phyloP scores from a whole-genome alignment of 2,113 vertebrate species.

The Callithrix jacchus region DNA sequence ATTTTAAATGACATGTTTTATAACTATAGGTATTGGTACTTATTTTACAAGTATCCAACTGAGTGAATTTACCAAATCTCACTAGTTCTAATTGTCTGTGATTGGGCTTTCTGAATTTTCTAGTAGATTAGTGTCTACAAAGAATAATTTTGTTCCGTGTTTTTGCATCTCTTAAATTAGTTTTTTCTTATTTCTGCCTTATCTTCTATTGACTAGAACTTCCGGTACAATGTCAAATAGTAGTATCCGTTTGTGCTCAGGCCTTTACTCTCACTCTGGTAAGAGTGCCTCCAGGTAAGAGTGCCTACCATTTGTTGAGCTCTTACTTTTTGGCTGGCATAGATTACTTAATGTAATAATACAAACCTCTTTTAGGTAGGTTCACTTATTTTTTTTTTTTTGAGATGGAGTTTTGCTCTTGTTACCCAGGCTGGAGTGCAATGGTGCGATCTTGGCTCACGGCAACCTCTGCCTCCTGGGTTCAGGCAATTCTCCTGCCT shows the following conservation, averaged over 20 bases:
- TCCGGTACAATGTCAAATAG: not conserved
- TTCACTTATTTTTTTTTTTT: no score
- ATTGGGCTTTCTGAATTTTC: not conserved
- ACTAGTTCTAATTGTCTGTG: not conserved
- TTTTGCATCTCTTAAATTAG: not conserved
- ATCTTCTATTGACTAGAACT: not conserved
- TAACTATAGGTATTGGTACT: not conserved
- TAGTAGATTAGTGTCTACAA: not conserved
- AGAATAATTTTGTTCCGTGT: not conserved
- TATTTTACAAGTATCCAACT: not conserved
- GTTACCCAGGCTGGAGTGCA: no score
- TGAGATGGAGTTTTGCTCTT: no score
- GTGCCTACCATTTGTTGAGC: no score
- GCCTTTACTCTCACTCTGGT: not conserved
- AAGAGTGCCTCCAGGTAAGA: not conserved
- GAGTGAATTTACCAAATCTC: not conserved
- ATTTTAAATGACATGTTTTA: not conserved
- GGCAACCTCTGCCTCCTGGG: no score
- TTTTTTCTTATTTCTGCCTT: not conserved
- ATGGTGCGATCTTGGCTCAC: no score
- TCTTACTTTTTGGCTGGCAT: not conserved
- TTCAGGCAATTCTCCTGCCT: no score
- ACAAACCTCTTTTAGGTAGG: not conserved
- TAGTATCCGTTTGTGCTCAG: no score
- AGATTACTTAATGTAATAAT: not conserved